These are phyloP conservation scores for Petrolisthes cinctipes DNA, from an alignment of 2,888 invertebrate species.

Conservation along the genomic window DNA sequence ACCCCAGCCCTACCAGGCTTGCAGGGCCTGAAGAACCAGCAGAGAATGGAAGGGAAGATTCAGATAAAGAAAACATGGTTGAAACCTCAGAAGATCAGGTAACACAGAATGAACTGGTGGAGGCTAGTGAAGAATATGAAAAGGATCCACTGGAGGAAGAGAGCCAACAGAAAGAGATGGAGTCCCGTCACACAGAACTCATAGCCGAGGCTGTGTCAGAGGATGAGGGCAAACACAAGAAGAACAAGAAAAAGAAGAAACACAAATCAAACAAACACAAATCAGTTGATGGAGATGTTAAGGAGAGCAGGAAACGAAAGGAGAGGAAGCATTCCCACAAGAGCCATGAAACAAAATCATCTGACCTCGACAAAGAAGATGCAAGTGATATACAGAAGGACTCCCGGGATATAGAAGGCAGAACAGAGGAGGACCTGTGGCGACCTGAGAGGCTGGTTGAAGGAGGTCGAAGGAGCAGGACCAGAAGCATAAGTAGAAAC, in stretches of 20 bases:
- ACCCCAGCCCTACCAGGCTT: not conserved
- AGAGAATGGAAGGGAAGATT: conserved; percentile 36
- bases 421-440: conserved; percentile 4
- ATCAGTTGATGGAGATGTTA: conserved; percentile 45
- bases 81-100: not conserved
- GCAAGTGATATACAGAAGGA: not conserved
- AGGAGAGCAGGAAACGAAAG: conserved; percentile 37
- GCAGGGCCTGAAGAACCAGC: conserved; percentile 1
- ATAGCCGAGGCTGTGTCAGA: conserved; percentile 7
- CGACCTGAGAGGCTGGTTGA: not conserved
- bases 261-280: conserved; percentile 43
- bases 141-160: not conserved
- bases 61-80: conserved; percentile 42
- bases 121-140: not conserved
- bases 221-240: conserved; percentile 32
- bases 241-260: conserved; percentile 55
- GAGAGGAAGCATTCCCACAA: conserved; percentile 45
- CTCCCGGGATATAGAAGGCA: not conserved
- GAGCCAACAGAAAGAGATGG: not conserved
- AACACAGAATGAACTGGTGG: not conserved
- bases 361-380: conserved; percentile 8
- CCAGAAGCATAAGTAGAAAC: conserved; percentile 41
- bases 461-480: conserved; percentile 6
- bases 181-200: not conserved
- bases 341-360: conserved; percentile 35